A percentile compares a stretch with the other conserved stretches of the same genome.
These are phyloP conservation scores for human (Homo sapiens) DNA, from an alignment of 2,113 vertebrate species.

Conservation along the genomic window GRCh38 chr1:52332001-52332500, in stretches of 20 bases:
- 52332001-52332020: no score
- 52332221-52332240: conserved; percentile 20
- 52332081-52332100: neutral
- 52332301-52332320: conserved; percentile 43
- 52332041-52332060: no score
- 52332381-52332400: neutral
- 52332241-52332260: conserved; percentile 11
- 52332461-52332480: conserved; percentile 5
- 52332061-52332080: no score
- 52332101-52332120: neutral
- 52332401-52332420: conserved; percentile 20
- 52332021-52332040: no score
- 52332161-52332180: neutral
- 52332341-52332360: neutral
- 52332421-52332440: neutral
- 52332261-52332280: neutral
- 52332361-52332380: neutral
- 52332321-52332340: neutral
- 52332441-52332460: neutral
- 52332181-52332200: neutral
- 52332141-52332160: neutral
- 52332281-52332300: neutral
- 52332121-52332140: neutral
- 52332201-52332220: neutral
- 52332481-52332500: neutral